These are phyloP conservation scores for Cataglyphis livida DNA, from an alignment of 2,888 invertebrate genomes.

Conservation along the genomic window DNA sequence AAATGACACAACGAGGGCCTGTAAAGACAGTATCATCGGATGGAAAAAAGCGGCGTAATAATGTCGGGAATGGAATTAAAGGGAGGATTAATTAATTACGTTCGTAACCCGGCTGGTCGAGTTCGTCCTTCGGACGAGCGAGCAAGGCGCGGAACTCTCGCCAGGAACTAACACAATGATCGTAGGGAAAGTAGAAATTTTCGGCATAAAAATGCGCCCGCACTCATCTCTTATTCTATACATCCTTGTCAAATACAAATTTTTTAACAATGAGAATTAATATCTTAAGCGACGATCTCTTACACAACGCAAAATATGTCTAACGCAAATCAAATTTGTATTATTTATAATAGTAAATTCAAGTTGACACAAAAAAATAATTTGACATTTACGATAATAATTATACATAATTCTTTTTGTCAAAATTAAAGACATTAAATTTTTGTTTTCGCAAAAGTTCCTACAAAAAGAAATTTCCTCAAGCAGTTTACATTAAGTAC, in stretches of 20 bases:
- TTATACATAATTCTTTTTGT: background rate
- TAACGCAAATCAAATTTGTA: background rate
- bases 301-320: background rate
- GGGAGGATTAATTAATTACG: conserved; percentile 50
- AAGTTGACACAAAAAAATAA: background rate
- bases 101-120: conserved; percentile 28
- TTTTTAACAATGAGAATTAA: background rate
- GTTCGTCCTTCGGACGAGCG: conserved; percentile 24
- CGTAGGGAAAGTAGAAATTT: conserved; percentile 22
- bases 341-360: background rate
- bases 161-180: conserved; percentile 6
- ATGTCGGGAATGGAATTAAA: conserved; percentile 43
- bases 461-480: background rate
- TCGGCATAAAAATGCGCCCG: background rate
- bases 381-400: background rate
- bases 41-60: conserved; percentile 52
- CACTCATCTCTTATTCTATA: background rate
- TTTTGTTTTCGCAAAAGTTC: background rate
- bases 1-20: conserved; percentile 33
- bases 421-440: background rate
- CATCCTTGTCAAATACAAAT: background rate
- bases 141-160: background rate
- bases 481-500: background rate
- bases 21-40: conserved; percentile 36
- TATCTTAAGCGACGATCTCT: background rate